Base-by-base conservation (phyloP, 2,888 invertebrate genomes). In the Ormyrus thymus region DNA sequence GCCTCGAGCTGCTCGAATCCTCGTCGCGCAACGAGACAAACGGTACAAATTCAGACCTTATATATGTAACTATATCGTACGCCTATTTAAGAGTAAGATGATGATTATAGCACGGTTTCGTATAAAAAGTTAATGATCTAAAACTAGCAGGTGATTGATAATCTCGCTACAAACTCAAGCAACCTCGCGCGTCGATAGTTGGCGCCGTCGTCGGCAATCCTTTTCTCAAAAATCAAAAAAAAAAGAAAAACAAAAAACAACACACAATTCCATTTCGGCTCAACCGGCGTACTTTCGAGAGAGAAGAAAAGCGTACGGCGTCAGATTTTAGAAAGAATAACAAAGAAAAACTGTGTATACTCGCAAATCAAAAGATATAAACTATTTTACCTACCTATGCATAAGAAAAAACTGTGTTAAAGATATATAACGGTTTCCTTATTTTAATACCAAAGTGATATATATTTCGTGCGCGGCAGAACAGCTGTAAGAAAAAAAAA, bases 21-120 rank as follows among this genome's bases (percentile, higher is more conserved):
- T 58, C 66, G 78, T 82, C 72, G 78, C 81, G 82, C 82, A 83
- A 84, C 80, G 83, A 85, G 84, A 86, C 84, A 85, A 82, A 87
- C 87, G 88, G 89, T 89, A 89, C 89, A 89, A 89, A 89, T 86
- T 86, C 87, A 86, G 86, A 89, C 86, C 86, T 89, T 88, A 88
- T 59, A 58, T 56, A 51, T 7, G n/a, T 70, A 13, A 77, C 43
- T 62, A 73, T 72, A 71, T 69, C 56, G 15, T 79, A 80, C n/a
- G 64, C 77, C 77, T 80, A 80, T 11, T 15, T 71, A 68, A 76
- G 13, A 59, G 51, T 66, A 69, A 70, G 72, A 65, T 62, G 43
- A 74, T 43, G n/a, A 65, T 62, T 71, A 81, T 78, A 81, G 68
- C 72, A 72, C 65, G 46, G 68, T 50, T 62, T 65, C 45, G 55